Evolutionary conservation across 2,797 vertebrate species (phyloP).

Genomic region (Siniperca undulata): DNA sequence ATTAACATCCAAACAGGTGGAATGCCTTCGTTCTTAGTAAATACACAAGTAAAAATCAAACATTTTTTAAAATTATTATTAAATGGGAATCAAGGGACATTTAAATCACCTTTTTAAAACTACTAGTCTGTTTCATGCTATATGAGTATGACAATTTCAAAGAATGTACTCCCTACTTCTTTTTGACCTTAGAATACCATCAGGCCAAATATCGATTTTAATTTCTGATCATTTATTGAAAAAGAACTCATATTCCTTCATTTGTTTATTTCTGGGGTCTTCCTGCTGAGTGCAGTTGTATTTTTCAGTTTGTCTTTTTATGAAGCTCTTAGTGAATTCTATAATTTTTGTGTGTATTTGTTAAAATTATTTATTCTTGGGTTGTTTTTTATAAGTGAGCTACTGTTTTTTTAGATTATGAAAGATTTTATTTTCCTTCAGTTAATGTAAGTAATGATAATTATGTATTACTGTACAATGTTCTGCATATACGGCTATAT

Average conservation of each 20-base stretch:
- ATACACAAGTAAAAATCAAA: background rate
- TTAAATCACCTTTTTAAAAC: background rate
- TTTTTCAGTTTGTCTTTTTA: background rate
- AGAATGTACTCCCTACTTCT: background rate
- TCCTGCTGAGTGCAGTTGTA: background rate
- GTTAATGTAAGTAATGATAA: conserved; percentile 7
- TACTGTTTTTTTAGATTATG: conserved; percentile 30
- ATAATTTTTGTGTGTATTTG: conserved; percentile 65
- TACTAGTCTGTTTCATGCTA: background rate
- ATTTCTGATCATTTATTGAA: background rate
- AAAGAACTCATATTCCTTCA: background rate
- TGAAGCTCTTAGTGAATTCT: conserved; percentile 45
- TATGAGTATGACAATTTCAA: background rate
- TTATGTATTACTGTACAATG: conserved; percentile 5
- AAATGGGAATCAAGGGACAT: conserved; percentile 21
- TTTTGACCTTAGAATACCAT: background rate
- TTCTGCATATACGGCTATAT: conserved; percentile 14
- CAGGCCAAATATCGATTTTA: conserved; percentile 18
- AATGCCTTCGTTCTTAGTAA: background rate
- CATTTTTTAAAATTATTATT: background rate
- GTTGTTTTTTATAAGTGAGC: conserved; percentile 27
- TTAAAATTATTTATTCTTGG: conserved; percentile 68
- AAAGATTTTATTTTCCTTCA: conserved; percentile 37
- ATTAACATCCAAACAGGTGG: background rate
- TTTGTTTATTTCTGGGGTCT: background rate